Base-by-base conservation (phyloP, 37 sponge, comb jelly and placozoan genomes). In the Spongia lamella region DNA sequence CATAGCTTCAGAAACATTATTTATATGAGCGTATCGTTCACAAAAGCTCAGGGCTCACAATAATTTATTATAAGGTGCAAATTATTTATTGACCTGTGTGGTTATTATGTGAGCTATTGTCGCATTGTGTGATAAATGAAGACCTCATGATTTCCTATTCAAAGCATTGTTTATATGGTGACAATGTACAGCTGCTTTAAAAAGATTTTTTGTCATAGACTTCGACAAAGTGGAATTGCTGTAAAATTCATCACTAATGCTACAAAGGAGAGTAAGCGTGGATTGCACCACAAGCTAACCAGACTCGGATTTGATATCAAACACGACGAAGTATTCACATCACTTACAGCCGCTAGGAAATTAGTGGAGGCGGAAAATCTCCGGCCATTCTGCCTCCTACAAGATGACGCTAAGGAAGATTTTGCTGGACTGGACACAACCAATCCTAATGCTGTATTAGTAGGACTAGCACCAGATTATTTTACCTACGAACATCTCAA, bases 231-330 rank as follows among this genome's bases (percentile, higher is more conserved):
- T 26, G 73, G 73, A 31, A 16, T 89, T 1, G 56, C 34, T 0
- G 17, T 89, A 0, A 38, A 66, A 27, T 90, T 85, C 40, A 80
- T 90, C 33, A 90, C 90, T 1, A 90, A 90, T 49, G 85, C 90
- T 9, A 90, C 82, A 4, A 84, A 85, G 47, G 90, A 90, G 40
- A 76, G 86, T 0, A 67, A 30, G 37, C 31, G 78, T 1, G 25
- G 38, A 32, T 82, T 90, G 2, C 60, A 76, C 19, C n/a, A 33
- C 16, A 63, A 86, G 17, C 73, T 90, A 37, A 22, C 30, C 15
- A 38, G 56, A 13, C 71, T 85, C 31, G 80, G 82, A 0, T 76
- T 90, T 77, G 54, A 50, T 6, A 66, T 84, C 37, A 19, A 31
- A 1, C 6, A 22, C 22, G 78, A 85, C 3, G 86, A 90, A 56